These are phyloP conservation scores for Progne subis DNA, from an alignment of 2,113 vertebrate genomes.

Conservation along the genomic window DNA sequence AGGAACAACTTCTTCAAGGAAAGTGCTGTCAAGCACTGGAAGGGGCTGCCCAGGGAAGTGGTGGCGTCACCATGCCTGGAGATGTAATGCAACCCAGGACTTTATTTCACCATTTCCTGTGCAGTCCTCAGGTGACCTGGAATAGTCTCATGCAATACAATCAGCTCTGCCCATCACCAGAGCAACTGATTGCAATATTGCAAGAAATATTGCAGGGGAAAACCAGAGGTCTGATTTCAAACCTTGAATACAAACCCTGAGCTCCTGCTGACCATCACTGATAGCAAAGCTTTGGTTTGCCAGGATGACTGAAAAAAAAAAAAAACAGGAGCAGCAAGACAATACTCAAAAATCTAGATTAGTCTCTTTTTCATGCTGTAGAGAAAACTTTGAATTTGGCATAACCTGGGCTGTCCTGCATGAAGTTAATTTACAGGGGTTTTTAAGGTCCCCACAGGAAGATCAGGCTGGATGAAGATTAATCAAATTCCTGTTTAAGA, in stretches of 20 bases:
- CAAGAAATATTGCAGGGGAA: accelerated
- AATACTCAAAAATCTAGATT: background rate
- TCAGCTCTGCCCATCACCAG: background rate
- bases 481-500: background rate
- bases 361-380: background rate
- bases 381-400: background rate
- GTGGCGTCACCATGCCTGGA: background rate
- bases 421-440: background rate
- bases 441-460: background rate
- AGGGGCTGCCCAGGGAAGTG: background rate
- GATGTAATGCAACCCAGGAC: background rate
- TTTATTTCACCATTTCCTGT: background rate
- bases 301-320: background rate
- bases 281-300: background rate
- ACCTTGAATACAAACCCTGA: background rate
- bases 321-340: background rate
- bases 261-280: background rate
- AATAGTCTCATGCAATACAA: background rate
- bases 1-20: background rate
- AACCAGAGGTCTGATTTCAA: background rate
- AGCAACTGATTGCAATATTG: background rate
- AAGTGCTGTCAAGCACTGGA: background rate
- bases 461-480: background rate
- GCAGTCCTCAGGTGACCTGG: background rate
- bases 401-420: background rate